Evolutionary conservation across 2,888 invertebrate species (phyloP).

Genomic region (Oscheius sp.): DNA sequence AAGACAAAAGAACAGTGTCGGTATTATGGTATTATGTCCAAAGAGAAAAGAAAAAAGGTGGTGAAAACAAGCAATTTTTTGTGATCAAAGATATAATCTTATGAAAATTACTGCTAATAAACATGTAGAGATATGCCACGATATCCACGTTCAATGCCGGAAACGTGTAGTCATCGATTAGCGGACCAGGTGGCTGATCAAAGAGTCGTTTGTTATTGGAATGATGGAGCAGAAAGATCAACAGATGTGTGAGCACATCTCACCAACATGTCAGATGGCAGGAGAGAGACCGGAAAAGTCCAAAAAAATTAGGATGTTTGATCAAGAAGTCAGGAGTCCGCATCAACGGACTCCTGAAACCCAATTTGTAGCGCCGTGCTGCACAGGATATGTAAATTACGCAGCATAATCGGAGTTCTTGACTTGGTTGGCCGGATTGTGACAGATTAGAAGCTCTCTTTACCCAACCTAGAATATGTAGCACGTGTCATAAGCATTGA

Average conservation of each 20-base stretch:
- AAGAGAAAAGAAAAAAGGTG: too few species aligned
- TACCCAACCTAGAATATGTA: slow-evolving; percentile 3
- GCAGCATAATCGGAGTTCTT: slow-evolving; percentile 12
- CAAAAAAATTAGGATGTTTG: not conserved
- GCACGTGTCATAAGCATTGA: slow-evolving; percentile 10
- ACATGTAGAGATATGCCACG: not conserved
- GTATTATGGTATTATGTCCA: too few species aligned
- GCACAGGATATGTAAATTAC: slow-evolving; percentile 22
- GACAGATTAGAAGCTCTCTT: not conserved
- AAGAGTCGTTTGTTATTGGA: slow-evolving; percentile 29
- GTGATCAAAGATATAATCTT: too few species aligned
- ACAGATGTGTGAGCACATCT: slow-evolving; percentile 22
- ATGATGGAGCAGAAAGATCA: slow-evolving; percentile 25
- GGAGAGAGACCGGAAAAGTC: not conserved
- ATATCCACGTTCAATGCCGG: slow-evolving; percentile 2
- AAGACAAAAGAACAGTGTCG: too few species aligned
- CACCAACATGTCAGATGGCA: too few species aligned
- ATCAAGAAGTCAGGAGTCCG: not conserved
- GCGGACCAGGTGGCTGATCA: slow-evolving; percentile 25
- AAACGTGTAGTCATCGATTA: slow-evolving; percentile 27
- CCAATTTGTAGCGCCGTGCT: slow-evolving; percentile 2
- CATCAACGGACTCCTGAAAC: not conserved
- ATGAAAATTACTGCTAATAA: too few species aligned
- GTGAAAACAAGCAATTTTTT: too few species aligned
- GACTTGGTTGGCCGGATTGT: not conserved